Evolutionary conservation across 2,113 vertebrate species (phyloP).

Genomic region (Stigmatopora argus): DNA sequence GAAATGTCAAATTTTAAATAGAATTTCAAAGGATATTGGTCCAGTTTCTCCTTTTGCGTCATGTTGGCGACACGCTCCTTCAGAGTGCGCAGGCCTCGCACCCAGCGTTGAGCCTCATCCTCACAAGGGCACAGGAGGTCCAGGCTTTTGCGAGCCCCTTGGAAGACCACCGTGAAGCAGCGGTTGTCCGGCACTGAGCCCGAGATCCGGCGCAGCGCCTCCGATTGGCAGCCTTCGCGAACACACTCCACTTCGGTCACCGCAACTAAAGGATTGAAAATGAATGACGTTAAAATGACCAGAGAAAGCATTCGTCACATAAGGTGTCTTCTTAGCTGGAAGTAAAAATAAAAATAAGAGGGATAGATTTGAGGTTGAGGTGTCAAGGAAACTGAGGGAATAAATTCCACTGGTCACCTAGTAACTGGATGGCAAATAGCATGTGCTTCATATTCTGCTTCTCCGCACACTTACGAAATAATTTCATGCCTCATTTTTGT

Average conservation of each 20-base stretch:
- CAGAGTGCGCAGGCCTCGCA: slow-evolving; percentile 80
- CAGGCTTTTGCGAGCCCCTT: slow-evolving; percentile 80
- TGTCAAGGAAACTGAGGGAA: slow-evolving; percentile 6
- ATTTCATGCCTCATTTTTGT: slow-evolving; percentile 19
- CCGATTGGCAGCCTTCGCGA: slow-evolving; percentile 84
- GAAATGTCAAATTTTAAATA: background rate
- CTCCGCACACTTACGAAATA: background rate
- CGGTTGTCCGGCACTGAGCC: slow-evolving; percentile 68
- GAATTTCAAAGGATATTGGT: slow-evolving; percentile 85
- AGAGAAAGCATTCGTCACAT: background rate
- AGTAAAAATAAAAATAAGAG: background rate
- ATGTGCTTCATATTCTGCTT: background rate
- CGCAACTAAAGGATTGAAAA: slow-evolving; percentile 67
- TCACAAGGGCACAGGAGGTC: slow-evolving; percentile 77
- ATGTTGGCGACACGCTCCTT: slow-evolving; percentile 78
- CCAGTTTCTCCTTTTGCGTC: slow-evolving; percentile 88
- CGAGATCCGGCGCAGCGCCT: slow-evolving; percentile 75
- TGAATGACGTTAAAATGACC: background rate
- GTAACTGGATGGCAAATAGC: slow-evolving; percentile 19
- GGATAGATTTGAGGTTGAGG: slow-evolving; percentile 25
- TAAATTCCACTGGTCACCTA: slow-evolving; percentile 3
- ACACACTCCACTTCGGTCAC: slow-evolving; percentile 84
- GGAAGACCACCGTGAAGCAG: slow-evolving; percentile 89
- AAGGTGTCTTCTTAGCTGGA: background rate
- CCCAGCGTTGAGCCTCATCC: slow-evolving; percentile 84